Evolutionary conservation across 1,140 invertebrate species (phyloP).

Genomic region (Neodiprion virginianus): DNA sequence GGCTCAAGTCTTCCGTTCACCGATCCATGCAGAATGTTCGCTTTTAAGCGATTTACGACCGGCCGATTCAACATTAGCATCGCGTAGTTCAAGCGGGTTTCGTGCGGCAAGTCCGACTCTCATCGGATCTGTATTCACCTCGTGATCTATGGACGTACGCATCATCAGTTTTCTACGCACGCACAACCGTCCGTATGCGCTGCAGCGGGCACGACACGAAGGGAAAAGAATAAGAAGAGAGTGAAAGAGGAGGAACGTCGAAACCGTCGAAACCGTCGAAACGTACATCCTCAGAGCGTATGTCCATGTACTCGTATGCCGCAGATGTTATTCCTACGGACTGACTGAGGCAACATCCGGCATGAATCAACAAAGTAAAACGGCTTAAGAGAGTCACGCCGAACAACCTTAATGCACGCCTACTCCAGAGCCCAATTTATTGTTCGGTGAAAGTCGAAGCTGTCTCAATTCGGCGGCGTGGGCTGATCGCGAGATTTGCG

Average conservation of each 20-base stretch:
- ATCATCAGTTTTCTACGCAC: neutral
- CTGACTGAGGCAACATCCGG: constrained; percentile 48
- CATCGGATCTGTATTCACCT: neutral
- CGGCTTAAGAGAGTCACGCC: constrained; percentile 19
- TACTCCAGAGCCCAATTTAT: constrained; percentile 38
- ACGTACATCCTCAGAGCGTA: too few relatives aligned
- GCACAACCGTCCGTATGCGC: neutral
- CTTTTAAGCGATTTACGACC: too few relatives aligned
- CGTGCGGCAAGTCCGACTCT: too few relatives aligned
- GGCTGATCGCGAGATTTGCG: constrained; percentile 16
- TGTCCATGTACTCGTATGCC: too few relatives aligned
- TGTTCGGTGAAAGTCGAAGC: constrained; percentile 43
- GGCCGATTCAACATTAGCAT: too few relatives aligned
- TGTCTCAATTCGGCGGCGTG: constrained; percentile 17
- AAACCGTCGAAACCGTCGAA: too few relatives aligned
- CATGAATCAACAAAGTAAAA: constrained; percentile 46
- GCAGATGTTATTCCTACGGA: neutral
- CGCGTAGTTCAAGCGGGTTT: too few relatives aligned
- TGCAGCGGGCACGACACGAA: too few relatives aligned
- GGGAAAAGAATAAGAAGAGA: too few relatives aligned
- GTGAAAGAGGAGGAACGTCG: too few relatives aligned
- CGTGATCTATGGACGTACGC: neutral
- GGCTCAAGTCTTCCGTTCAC: too few relatives aligned
- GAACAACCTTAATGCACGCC: constrained; percentile 38
- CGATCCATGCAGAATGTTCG: too few relatives aligned